Percentiles rank a stretch among this genome's conserved stretches.
These are phyloP conservation scores for Musca vetustissima DNA, from an alignment of 1,140 invertebrate species.

Conservation along the genomic window DNA sequence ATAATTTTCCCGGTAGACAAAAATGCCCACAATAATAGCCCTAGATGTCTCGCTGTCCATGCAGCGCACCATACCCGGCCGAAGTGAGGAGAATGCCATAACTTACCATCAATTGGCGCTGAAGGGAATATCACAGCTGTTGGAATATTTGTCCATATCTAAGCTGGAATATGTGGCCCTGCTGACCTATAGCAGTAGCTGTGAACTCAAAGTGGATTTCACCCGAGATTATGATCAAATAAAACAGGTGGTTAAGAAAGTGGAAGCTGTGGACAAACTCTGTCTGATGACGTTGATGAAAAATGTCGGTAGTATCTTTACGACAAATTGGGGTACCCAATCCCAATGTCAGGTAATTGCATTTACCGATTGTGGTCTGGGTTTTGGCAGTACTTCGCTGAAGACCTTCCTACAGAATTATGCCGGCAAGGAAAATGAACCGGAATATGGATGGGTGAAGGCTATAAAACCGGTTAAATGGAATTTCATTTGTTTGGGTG, in stretches of 20 bases:
- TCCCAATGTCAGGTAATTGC: conserved; percentile 46
- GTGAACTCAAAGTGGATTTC: conserved; percentile 61
- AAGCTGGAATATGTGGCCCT: conserved; percentile 91
- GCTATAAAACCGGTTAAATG: conserved; percentile 78
- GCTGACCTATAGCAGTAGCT: conserved; percentile 79
- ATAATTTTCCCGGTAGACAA: too few relatives aligned
- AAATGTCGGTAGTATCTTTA: conserved; percentile 39
- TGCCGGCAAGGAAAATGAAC: conserved; percentile 36
- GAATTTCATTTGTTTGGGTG: conserved; percentile 69
- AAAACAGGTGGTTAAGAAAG: conserved; percentile 48
- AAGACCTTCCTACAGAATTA: conserved; percentile 36
- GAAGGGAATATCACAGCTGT: conserved; percentile 79
- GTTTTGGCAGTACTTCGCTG: conserved; percentile 48
- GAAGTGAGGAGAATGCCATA: conserved; percentile 60
- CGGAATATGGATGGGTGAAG: conserved; percentile 64
- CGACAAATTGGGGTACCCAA: conserved; percentile 47
- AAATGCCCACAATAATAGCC: conserved; percentile 79
- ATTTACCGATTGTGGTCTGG: conserved; percentile 51
- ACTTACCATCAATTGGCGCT: conserved; percentile 75
- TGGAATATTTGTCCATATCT: conserved; percentile 83
- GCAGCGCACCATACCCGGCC: conserved; percentile 65
- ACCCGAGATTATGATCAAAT: conserved; percentile 52
- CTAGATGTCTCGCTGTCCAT: conserved; percentile 77
- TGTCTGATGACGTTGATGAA: conserved; percentile 44
- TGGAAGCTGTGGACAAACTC: conserved; percentile 45